phyloP scores from a whole-genome alignment of 2,797 vertebrate species.

The Sebastes kiyomatsui region DNA sequence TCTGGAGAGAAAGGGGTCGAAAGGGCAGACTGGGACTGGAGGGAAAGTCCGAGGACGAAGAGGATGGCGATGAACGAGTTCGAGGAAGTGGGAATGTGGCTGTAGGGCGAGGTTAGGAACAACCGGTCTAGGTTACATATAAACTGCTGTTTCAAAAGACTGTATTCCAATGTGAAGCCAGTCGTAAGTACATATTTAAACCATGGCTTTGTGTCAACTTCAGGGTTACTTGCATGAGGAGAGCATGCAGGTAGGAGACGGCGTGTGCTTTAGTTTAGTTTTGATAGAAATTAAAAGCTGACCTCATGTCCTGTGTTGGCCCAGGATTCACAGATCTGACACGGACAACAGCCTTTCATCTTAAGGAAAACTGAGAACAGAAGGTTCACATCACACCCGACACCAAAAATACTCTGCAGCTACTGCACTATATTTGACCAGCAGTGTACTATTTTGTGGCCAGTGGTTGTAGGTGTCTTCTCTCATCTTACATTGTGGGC shows the following conservation, averaged over 20 bases:
- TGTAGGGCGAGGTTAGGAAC: background rate
- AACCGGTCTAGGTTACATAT: background rate
- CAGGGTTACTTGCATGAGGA: no score
- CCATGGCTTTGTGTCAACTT: background rate
- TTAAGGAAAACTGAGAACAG: slow-evolving; percentile 20
- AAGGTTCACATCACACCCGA: slow-evolving; percentile 33
- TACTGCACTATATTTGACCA: slow-evolving; percentile 27
- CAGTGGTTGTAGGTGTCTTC: slow-evolving; percentile 37
- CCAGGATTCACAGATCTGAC: background rate
- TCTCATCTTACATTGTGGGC: slow-evolving; percentile 29
- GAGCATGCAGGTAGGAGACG: background rate
- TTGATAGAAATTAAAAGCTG: background rate
- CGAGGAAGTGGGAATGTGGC: background rate
- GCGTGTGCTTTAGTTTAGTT: no score
- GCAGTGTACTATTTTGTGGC: slow-evolving; percentile 27
- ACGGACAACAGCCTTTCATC: background rate
- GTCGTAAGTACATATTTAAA: background rate
- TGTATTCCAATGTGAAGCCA: background rate
- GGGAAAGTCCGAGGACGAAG: background rate
- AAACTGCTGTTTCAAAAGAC: background rate
- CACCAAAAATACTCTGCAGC: slow-evolving; percentile 37
- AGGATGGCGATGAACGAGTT: background rate
- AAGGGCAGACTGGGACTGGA: background rate
- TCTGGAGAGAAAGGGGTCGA: no score
- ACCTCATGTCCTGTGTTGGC: background rate